phyloP scores from a whole-genome alignment of 2,888 invertebrate species.

The Sabellastarte sp. region DNA sequence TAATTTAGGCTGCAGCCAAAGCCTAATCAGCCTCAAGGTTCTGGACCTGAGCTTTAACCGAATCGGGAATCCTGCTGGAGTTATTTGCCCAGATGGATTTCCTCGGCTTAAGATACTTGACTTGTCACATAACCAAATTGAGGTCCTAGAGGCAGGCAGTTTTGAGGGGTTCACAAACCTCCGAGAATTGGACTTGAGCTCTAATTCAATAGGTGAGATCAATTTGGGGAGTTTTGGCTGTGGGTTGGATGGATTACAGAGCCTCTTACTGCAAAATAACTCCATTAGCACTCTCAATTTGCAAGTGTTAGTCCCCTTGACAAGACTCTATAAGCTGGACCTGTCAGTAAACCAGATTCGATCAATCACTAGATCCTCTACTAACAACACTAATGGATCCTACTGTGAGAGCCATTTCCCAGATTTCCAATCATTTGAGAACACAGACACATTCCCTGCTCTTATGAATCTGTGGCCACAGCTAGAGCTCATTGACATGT shows the following conservation, averaged over 20 bases:
- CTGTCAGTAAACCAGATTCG: slow-evolving; percentile 41
- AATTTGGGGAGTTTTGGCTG: slow-evolving; percentile 12
- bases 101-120: background rate
- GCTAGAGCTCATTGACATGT: slow-evolving; percentile 19
- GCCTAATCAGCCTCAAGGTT: background rate
- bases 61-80: background rate
- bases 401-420: background rate
- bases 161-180: slow-evolving; percentile 1
- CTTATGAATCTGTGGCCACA: slow-evolving; percentile 16
- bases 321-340: slow-evolving; percentile 40
- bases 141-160: background rate
- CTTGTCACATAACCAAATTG: background rate
- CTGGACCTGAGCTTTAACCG: background rate
- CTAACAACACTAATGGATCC: background rate
- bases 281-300: slow-evolving; percentile 32
- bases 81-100: background rate
- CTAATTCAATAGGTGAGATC: slow-evolving; percentile 17
- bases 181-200: slow-evolving; percentile 16
- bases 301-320: slow-evolving; percentile 38
- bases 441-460: too few species aligned
- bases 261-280: slow-evolving; percentile 38
- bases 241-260: slow-evolving; percentile 8
- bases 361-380: background rate
- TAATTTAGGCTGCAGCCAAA: background rate
- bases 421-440: background rate